Conservation (phyloP, 2,113 vertebrate species). For the Notarius lentiginosus region DNA sequence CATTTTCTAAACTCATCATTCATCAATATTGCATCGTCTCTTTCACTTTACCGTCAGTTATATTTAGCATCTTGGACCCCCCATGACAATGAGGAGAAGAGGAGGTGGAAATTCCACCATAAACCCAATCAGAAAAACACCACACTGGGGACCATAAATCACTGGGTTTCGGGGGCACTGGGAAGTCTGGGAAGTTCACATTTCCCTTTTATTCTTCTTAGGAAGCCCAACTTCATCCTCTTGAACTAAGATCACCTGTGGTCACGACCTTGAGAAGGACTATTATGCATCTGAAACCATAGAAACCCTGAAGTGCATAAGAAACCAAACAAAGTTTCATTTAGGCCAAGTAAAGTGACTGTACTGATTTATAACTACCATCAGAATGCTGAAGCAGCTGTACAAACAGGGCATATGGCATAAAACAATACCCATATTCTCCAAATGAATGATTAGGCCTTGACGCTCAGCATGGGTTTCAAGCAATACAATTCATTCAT, state of each 20-base stretch:
- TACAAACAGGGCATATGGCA: constrained; percentile 23
- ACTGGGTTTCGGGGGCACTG: constrained; percentile 63
- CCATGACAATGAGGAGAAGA: constrained; percentile 59
- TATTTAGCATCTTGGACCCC: constrained; percentile 58
- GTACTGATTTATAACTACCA: constrained; percentile 33
- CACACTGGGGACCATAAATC: constrained; percentile 72
- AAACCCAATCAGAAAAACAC: constrained; percentile 73
- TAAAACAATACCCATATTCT: constrained; percentile 27
- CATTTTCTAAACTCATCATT: constrained; percentile 39
- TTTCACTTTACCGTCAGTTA: constrained; percentile 44
- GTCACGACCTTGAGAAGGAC: constrained; percentile 68
- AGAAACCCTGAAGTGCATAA: constrained; percentile 51
- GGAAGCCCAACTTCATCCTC: constrained; percentile 69
- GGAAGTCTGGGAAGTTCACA: constrained; percentile 77
- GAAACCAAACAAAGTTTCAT: constrained; percentile 30
- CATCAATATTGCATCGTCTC: constrained; percentile 51
- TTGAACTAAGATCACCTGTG: constrained; percentile 65
- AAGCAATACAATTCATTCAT: background rate
- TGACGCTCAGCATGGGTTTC: background rate
- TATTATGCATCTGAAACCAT: constrained; percentile 69
- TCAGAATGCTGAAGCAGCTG: constrained; percentile 17
- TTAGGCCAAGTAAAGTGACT: constrained; percentile 16
- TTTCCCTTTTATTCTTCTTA: constrained; percentile 76
- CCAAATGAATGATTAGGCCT: background rate
- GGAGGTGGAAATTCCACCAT: constrained; percentile 74